A percentile compares a stretch with the other conserved stretches of the same genome.
Evolutionary conservation across 1,140 invertebrate genomes (phyloP).

Genomic region (Agraylea sexmaculata): DNA sequence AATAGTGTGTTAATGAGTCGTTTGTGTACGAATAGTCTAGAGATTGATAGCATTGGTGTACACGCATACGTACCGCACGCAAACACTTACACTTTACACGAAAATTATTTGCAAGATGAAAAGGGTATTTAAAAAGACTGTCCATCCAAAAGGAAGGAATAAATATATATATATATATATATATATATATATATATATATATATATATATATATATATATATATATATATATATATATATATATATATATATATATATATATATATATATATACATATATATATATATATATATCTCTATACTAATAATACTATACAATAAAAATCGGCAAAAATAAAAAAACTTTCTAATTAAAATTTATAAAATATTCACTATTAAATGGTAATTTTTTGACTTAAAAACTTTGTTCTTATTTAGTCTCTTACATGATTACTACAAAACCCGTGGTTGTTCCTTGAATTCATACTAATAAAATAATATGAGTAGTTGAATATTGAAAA

Average conservation of each 20-base stretch:
- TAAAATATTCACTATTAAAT: too few species aligned
- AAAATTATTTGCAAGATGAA: neutral
- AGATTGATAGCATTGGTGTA: too few species aligned
- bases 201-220: neutral
- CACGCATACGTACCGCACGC: too few species aligned
- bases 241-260: neutral
- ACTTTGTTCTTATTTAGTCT: too few species aligned
- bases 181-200: neutral
- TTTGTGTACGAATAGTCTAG: too few species aligned
- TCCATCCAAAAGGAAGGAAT: neutral
- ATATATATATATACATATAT: constrained; percentile 1
- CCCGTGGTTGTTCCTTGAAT: too few species aligned
- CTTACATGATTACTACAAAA: too few species aligned
- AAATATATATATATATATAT: neutral
- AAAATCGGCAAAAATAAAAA: neutral
- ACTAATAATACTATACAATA: neutral
- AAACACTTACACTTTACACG: neutral
- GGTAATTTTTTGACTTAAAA: too few species aligned
- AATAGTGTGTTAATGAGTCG: too few species aligned
- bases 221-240: neutral
- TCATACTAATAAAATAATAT: too few species aligned
- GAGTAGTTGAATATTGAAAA: too few species aligned
- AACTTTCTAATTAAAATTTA: neutral
- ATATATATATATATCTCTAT: constrained; percentile 1
- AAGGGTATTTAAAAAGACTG: constrained; percentile 4